These are phyloP conservation scores for Noctua comes DNA, from an alignment of 2,888 invertebrate genomes.

Conservation along the genomic window DNA sequence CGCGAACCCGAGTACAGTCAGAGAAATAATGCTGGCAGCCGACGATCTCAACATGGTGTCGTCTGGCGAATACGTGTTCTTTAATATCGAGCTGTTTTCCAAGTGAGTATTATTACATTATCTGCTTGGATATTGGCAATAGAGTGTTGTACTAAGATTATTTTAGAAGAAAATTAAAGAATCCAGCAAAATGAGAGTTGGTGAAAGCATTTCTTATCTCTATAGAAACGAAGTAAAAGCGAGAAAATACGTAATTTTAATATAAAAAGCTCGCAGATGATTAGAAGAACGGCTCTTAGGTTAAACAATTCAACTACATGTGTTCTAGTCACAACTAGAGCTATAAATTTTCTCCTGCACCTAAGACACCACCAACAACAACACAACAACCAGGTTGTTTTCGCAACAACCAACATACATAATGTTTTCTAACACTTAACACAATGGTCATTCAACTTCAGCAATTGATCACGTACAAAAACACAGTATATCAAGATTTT, in stretches of 20 bases:
- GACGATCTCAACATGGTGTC: conserved; percentile 98
- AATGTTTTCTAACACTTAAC: conserved; percentile 2
- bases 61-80: conserved; percentile 99
- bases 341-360: neutral
- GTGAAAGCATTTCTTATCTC: neutral
- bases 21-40: conserved; percentile 98
- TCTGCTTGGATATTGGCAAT: conserved; percentile 17
- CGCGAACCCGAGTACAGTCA: conserved; percentile 96
- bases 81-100: conserved; percentile 98
- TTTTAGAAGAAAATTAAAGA: neutral
- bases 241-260: neutral
- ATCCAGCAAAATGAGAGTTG: neutral
- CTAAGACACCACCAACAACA: neutral
- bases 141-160: neutral
- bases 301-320: neutral
- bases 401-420: neutral
- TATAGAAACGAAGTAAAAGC: neutral
- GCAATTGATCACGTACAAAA: conserved; percentile 19
- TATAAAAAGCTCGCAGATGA: neutral
- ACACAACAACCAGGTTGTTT: neutral
- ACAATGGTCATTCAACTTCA: conserved; percentile 15
- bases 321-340: neutral
- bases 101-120: conserved; percentile 92
- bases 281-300: neutral
- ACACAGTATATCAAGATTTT: conserved; percentile 22